Conservation (phyloP, 2,888 invertebrate species). For the Sphinx pinastri region DNA sequence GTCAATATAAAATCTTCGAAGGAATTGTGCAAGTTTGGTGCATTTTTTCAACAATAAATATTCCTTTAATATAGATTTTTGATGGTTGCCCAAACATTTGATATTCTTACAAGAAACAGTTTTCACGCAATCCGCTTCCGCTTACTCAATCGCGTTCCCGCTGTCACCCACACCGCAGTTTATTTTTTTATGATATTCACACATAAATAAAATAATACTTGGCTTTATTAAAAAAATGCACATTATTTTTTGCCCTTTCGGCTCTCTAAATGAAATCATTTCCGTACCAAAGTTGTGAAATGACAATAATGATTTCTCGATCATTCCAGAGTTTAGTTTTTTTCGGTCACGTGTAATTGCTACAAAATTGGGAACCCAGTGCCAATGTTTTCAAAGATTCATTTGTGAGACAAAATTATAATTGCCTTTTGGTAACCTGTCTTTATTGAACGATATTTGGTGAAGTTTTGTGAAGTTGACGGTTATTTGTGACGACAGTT, state of each 20-base stretch:
- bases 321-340: conserved; percentile 17
- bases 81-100: not conserved
- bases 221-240: conserved; percentile 28
- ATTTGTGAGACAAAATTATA: conserved; percentile 19
- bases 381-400: conserved; percentile 48
- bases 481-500: too few relatives aligned
- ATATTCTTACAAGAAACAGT: not conserved
- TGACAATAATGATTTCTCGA: conserved; percentile 68
- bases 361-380: conserved; percentile 54
- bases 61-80: not conserved
- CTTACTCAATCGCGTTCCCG: not conserved
- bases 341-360: conserved; percentile 37
- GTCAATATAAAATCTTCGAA: not conserved
- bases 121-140: conserved; percentile 5
- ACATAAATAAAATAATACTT: conserved; percentile 3
- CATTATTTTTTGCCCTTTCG: conserved; percentile 27
- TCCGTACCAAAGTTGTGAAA: conserved; percentile 68
- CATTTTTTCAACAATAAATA: conserved; percentile 13
- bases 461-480: not conserved
- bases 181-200: conserved; percentile 22
- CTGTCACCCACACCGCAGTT: conserved; percentile 20
- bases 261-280: conserved; percentile 38
- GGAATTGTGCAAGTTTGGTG: conserved; percentile 8
- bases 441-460: conserved; percentile 13
- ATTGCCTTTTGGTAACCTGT: not conserved